phyloP scores from a whole-genome alignment of 2,888 invertebrate species.

The Exocentrus adspersus region DNA sequence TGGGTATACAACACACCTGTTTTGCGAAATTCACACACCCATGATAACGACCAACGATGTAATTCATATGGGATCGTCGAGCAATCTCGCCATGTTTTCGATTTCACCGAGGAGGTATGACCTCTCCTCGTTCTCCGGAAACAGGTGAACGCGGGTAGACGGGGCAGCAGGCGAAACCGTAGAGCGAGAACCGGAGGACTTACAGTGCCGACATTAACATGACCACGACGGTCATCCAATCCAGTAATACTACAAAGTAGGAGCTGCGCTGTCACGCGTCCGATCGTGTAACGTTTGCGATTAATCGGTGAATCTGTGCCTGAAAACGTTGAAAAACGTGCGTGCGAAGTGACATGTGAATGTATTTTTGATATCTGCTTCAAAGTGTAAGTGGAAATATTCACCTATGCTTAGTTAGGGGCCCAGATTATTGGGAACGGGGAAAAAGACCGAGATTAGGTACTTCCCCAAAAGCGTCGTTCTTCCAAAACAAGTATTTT shows the following conservation, averaged over 20 bases:
- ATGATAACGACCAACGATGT: no score
- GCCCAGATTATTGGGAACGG: background rate
- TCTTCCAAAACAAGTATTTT: no score
- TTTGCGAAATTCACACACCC: background rate
- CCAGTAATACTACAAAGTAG: conserved; percentile 26
- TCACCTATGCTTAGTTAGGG: background rate
- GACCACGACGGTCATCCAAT: conserved; percentile 44
- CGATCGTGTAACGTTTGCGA: background rate
- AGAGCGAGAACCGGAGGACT: conserved; percentile 31
- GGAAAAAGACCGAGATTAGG: no score
- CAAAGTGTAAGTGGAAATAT: conserved; percentile 12
- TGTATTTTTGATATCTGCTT: conserved; percentile 6
- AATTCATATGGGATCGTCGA: background rate
- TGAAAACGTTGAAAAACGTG: background rate
- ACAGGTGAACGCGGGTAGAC: conserved; percentile 53
- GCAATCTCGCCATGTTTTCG: conserved; percentile 12
- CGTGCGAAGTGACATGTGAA: conserved; percentile 9
- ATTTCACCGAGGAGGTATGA: conserved; percentile 39
- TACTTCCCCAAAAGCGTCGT: no score
- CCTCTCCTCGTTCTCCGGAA: conserved; percentile 44
- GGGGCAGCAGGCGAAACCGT: conserved; percentile 39
- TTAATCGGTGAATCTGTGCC: background rate
- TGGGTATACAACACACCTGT: background rate
- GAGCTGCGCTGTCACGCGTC: background rate
- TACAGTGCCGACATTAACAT: conserved; percentile 49